Percentiles rank a stretch among this genome's conserved stretches.
phyloP scores from a whole-genome alignment of 2,888 invertebrate genomes.

The Lathronympha strigana region DNA sequence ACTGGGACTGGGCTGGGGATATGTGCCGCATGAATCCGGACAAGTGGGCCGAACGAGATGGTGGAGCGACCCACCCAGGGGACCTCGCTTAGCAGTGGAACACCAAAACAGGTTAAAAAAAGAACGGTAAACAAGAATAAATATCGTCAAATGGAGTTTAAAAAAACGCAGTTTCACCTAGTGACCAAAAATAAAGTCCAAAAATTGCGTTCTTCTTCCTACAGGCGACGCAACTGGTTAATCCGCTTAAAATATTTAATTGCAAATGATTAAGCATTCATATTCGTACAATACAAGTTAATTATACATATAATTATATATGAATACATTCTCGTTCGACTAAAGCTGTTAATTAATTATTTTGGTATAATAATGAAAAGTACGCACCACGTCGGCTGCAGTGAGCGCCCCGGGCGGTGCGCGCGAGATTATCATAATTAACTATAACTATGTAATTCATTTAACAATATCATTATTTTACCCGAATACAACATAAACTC shows the following conservation, averaged over 20 bases:
- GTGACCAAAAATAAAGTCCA: no score
- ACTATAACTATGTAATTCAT: constrained; percentile 7
- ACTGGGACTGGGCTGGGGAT: no score
- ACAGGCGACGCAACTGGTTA: not conserved
- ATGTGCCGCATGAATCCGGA: no score
- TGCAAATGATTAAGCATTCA: not conserved
- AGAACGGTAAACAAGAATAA: no score
- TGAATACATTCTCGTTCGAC: not conserved
- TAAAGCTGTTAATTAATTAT: constrained; percentile 23
- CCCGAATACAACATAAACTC: no score
- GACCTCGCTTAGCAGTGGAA: no score
- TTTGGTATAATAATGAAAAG: constrained; percentile 26
- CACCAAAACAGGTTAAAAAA: no score
- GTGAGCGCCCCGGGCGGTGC: constrained; percentile 10
- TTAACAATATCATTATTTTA: not conserved
- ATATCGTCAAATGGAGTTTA: no score
- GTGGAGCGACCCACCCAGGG: no score
- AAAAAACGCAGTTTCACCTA: no score
- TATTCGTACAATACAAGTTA: not conserved
- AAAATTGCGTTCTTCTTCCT: no score
- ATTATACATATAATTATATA: not conserved
- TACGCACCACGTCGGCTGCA: constrained; percentile 22
- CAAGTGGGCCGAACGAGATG: no score
- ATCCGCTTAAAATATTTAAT: not conserved
- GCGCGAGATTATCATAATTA: not conserved